Evolutionary conservation across 2,888 invertebrate genomes (phyloP).

Genomic region (Acrobeloides nanus): DNA sequence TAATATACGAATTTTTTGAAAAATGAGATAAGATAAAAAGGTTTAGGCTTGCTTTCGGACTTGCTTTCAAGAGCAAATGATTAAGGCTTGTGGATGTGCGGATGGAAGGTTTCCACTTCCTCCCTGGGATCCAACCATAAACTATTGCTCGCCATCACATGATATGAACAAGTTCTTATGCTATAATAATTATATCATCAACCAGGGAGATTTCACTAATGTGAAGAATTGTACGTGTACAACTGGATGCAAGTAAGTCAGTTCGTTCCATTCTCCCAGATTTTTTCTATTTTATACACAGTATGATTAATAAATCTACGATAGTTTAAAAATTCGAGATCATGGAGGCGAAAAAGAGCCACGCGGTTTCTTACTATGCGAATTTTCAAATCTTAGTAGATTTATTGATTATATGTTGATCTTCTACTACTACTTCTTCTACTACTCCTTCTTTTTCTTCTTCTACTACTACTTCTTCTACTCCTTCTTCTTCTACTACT

Average conservation of each 20-base stretch:
- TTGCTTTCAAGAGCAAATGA: constrained; percentile 44
- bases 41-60: constrained; percentile 52
- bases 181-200: constrained; percentile 15
- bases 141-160: constrained; percentile 8
- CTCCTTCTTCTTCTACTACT: no score
- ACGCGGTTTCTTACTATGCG: no score
- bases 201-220: constrained; percentile 17
- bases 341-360: neutral
- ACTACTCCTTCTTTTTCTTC: no score
- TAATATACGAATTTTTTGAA: no score
- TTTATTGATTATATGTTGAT: constrained; percentile 3
- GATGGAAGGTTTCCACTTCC: constrained; percentile 24
- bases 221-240: constrained; percentile 18
- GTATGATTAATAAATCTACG: neutral
- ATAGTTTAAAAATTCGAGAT: neutral
- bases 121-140: neutral
- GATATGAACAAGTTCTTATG: constrained; percentile 11
- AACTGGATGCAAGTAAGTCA: constrained; percentile 23
- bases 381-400: neutral
- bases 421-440: no score
- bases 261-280: no score
- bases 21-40: no score
- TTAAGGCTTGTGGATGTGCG: constrained; percentile 39
- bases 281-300: neutral
- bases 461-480: no score